Evolutionary conservation across 1,140 invertebrate genomes (phyloP), one percentile per base, ranked within the genome.

Genomic region (Aleiodes sp.): DNA sequence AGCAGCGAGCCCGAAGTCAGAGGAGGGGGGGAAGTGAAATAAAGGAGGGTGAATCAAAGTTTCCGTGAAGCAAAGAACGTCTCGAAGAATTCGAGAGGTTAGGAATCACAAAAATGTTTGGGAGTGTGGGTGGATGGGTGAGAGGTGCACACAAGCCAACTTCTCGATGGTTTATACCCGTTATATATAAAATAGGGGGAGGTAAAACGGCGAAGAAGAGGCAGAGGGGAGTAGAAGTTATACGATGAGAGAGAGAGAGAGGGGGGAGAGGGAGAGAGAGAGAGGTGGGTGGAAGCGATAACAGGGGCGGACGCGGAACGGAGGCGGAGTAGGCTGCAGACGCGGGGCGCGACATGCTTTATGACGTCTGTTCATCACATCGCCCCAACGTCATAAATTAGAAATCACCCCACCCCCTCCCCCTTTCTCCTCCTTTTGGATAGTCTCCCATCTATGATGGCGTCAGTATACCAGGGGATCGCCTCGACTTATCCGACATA

Each of bases 301-400:
- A 78, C 75, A 74, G 75, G 66, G 71, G 71, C 57, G 71, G 68
- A 73, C 74, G 78, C 65, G 76, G 71, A 72, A 62, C 59, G 73
- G 64, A 71, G 70, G 71, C 33, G 61, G 75, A 75, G 77, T 78
- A 79, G 79, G 79, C 80, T 79, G 77, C 79, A 81, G 81, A 83
- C 79, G 78, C 80, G 79, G 78, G 75, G 78, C 77, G 82, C 82
- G 82, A 84, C 83, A 84, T 86, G 83, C 80, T 85, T 86, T 86
- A 84, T 85, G 84, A 86, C 83, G 83, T 85, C 84, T 85, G 84
- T 86, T 86, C 84, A 85, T 85, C 84, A 85, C 84, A 81, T 85
- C 79, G 79, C 84, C 83, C 83, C 82, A 85, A 78, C 76, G 79
- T 84, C 84, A 86, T 85, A 86, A 85, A 85, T 85, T 86, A 85